Percentiles rank a stretch among this genome's conserved stretches.
phyloP scores from a whole-genome alignment of 2,888 invertebrate species.

The Leptothorax acervorum region DNA sequence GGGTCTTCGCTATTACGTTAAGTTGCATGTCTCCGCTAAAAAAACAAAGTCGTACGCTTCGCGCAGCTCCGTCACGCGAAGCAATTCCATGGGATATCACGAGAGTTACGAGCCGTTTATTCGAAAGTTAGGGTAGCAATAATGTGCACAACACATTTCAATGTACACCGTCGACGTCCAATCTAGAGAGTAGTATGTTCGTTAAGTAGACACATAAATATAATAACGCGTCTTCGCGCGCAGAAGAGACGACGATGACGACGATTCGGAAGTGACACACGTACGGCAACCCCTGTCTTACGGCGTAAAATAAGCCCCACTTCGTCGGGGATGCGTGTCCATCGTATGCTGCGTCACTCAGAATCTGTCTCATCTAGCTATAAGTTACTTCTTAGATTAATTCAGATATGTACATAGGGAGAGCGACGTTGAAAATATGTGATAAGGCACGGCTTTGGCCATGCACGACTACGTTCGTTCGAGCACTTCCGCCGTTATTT shows the following conservation, averaged over 20 bases:
- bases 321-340: constrained; percentile 1
- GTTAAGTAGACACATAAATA: constrained; percentile 33
- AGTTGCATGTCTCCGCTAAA: constrained; percentile 20
- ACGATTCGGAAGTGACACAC: neutral
- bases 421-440: constrained; percentile 78
- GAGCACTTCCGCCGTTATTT: constrained; percentile 76
- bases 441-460: constrained; percentile 84
- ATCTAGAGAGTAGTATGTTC: constrained; percentile 61
- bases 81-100: constrained; percentile 21
- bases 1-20: constrained; percentile 40
- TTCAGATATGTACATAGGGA: constrained; percentile 74
- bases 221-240: neutral
- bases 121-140: constrained; percentile 71
- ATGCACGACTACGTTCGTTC: constrained; percentile 82
- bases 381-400: constrained; percentile 70
- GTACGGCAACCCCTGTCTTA: neutral
- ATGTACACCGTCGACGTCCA: constrained; percentile 76
- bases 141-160: constrained; percentile 74
- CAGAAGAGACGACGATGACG: neutral
- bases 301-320: constrained; percentile 11
- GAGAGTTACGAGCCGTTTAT: constrained; percentile 18
- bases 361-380: constrained; percentile 40
- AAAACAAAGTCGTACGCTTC: neutral
- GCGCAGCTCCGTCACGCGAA: constrained; percentile 8
- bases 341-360: constrained; percentile 19